A percentile compares a stretch with the other conserved stretches of the same genome.
Conservation (phyloP, 2,113 vertebrate genomes). For the Prunella himalayana region DNA sequence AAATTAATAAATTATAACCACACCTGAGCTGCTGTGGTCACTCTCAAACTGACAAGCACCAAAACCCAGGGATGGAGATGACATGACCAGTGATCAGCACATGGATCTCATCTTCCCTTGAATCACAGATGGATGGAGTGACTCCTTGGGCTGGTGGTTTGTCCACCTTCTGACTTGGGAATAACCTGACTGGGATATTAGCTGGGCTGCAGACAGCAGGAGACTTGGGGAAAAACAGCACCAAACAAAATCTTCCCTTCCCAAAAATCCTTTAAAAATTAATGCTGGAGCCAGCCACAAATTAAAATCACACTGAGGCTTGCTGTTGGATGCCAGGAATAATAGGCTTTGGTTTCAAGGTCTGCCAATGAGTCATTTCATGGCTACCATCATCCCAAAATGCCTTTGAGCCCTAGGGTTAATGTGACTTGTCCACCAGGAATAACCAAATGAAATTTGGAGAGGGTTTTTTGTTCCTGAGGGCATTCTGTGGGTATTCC, state of each 20-base stretch:
- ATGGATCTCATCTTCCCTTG: neutral
- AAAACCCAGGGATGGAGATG: neutral
- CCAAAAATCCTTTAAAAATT: neutral
- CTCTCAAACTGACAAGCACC: neutral
- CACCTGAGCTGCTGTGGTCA: neutral
- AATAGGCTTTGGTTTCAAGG: neutral
- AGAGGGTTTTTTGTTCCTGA: neutral
- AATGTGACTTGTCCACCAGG: neutral
- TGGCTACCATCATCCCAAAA: neutral
- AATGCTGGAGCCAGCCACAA: neutral
- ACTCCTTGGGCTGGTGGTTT: neutral
- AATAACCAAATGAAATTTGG: neutral
- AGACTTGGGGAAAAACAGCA: neutral
- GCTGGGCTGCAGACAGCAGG: neutral
- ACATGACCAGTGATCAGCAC: too few relatives aligned
- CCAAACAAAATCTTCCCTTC: neutral
- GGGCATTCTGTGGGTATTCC: neutral
- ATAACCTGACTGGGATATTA: neutral
- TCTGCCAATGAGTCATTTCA: neutral
- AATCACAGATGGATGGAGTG: rapidly evolving
- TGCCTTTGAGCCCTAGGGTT: neutral
- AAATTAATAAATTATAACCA: neutral
- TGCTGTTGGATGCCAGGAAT: neutral
- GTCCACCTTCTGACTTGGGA: neutral
- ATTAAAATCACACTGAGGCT: neutral